phyloP scores from a whole-genome alignment of 2,888 invertebrate genomes.

The Pseudococcus longispinus region DNA sequence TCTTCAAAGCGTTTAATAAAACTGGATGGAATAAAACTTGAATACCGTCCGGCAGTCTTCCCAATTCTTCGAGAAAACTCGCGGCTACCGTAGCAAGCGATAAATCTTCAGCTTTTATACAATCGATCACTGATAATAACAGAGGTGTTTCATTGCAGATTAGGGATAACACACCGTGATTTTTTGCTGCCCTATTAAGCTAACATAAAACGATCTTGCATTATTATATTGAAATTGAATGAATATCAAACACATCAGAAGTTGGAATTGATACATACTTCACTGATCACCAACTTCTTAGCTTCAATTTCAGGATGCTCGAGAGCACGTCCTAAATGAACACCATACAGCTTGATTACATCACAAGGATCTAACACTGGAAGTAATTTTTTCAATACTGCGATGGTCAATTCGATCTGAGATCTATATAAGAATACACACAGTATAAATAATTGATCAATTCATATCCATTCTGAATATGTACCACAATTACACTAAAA shows the following conservation, averaged over 20 bases:
- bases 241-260: not conserved
- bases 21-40: slow-evolving; percentile 64
- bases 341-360: slow-evolving; percentile 69
- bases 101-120: slow-evolving; percentile 38
- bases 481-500: not conserved
- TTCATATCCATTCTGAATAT: not conserved
- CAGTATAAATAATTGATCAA: not conserved
- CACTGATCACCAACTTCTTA: slow-evolving; percentile 40
- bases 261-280: slow-evolving; percentile 6
- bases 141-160: slow-evolving; percentile 47
- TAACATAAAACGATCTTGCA: not conserved
- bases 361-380: slow-evolving; percentile 70
- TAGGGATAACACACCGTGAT: not conserved
- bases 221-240: not conserved
- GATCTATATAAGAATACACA: slow-evolving; percentile 63
- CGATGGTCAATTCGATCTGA: slow-evolving; percentile 70
- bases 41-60: slow-evolving; percentile 11
- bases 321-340: slow-evolving; percentile 65
- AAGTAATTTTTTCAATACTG: slow-evolving; percentile 72
- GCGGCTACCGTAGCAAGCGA: slow-evolving; percentile 40
- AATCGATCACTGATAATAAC: slow-evolving; percentile 36
- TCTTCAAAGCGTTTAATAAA: slow-evolving; percentile 68
- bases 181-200: slow-evolving; percentile 40
- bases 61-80: slow-evolving; percentile 26
- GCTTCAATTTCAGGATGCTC: slow-evolving; percentile 66